Conservation (phyloP, 2,113 vertebrate species). For the Thermophis baileyi region DNA sequence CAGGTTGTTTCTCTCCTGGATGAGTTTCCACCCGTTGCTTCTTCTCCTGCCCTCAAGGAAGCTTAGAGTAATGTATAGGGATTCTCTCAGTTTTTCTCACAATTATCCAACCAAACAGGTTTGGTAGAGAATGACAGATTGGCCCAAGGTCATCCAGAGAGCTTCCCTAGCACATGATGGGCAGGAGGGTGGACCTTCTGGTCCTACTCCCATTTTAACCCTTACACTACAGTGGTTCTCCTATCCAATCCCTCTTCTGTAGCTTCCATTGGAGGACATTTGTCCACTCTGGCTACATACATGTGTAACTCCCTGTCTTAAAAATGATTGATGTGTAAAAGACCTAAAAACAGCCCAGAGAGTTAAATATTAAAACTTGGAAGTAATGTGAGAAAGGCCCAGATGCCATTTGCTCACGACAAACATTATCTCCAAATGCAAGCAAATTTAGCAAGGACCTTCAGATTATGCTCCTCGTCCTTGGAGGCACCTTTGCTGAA, state of each 20-base stretch:
- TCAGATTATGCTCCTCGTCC: not conserved
- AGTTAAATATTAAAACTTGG: conserved; percentile 44
- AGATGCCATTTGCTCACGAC: not conserved
- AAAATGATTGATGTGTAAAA: not conserved
- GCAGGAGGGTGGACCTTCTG: too few species aligned
- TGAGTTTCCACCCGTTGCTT: too few species aligned
- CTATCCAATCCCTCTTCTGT: not conserved
- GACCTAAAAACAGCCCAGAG: not conserved
- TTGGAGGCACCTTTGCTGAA: not conserved
- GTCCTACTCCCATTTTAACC: not conserved
- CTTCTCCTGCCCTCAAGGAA: not conserved
- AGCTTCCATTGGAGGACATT: not conserved
- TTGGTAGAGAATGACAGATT: not conserved
- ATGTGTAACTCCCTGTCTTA: too few species aligned
- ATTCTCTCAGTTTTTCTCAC: not conserved
- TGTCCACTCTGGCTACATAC: not conserved
- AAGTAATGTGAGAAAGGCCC: conserved; percentile 39
- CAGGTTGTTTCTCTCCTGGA: too few species aligned
- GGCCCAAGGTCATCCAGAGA: too few species aligned
- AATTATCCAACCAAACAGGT: not conserved
- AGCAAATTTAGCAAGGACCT: not conserved
- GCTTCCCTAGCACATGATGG: too few species aligned
- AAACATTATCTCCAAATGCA: not conserved
- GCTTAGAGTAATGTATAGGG: not conserved
- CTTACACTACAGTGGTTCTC: not conserved